Conservation (phyloP, 2,113 vertebrate species). For the Otocyon megalotis region DNA sequence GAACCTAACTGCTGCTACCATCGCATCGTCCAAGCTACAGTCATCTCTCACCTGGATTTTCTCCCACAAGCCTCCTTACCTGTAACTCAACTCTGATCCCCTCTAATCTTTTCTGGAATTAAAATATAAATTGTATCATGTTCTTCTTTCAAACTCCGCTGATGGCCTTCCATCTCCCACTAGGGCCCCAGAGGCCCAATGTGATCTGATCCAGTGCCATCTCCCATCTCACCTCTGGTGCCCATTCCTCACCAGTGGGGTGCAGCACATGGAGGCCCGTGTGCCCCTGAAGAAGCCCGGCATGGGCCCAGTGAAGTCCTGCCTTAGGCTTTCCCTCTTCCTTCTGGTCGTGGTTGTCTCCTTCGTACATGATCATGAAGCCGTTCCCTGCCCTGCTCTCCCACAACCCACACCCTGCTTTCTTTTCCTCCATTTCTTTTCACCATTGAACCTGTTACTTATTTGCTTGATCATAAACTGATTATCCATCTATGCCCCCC, state of each 20-base stretch:
- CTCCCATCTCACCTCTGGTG: neutral
- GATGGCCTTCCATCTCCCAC: neutral
- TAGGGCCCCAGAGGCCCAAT: neutral
- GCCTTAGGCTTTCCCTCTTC: neutral
- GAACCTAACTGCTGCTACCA: neutral
- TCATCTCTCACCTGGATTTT: neutral
- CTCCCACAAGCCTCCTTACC: neutral
- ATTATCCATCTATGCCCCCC: fast-evolving
- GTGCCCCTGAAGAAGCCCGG: neutral
- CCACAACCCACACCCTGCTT: neutral
- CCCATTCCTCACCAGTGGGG: neutral
- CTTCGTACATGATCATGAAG: neutral
- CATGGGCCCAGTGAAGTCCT: neutral
- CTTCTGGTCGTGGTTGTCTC: neutral
- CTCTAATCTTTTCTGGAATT: neutral
- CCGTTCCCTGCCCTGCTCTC: neutral
- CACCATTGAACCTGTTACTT: neutral
- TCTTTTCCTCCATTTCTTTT: neutral
- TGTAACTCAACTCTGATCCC: too few species aligned
- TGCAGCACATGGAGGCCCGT: neutral
- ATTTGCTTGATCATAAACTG: neutral
- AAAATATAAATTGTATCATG: neutral
- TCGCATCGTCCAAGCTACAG: neutral
- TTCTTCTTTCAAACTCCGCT: neutral
- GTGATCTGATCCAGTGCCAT: neutral